Conservation (phyloP, 1,140 invertebrate species). For the Aphelenchoides fujianensis region DNA sequence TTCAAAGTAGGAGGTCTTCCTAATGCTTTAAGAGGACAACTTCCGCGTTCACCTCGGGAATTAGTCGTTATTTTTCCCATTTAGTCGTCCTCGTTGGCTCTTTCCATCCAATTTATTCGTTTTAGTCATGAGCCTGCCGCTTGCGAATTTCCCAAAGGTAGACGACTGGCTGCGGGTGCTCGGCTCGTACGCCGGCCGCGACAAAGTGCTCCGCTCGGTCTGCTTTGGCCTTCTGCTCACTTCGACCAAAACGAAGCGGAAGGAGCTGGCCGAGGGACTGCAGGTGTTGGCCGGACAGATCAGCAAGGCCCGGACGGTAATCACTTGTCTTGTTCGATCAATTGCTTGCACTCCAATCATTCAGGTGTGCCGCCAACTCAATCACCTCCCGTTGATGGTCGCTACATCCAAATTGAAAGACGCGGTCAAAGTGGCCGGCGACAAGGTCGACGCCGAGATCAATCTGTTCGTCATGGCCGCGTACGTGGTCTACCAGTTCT, state of each 20-base stretch:
- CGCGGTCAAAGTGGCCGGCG: neutral
- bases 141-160: neutral
- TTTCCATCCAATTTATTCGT: too few species aligned
- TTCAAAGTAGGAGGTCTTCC: too few species aligned
- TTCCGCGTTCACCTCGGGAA: too few species aligned
- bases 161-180: neutral
- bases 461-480: conserved; percentile 10
- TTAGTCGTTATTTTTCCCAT: too few species aligned
- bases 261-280: neutral
- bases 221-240: conserved; percentile 7
- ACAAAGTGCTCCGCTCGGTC: conserved; percentile 1
- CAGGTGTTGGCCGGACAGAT: conserved; percentile 7
- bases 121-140: neutral
- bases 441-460: neutral
- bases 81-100: too few species aligned
- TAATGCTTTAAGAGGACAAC: too few species aligned
- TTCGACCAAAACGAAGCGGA: neutral
- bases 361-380: neutral
- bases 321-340: too few species aligned
- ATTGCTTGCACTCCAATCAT: too few species aligned
- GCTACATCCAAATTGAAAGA: neutral
- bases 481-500: conserved; percentile 13
- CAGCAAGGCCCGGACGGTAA: conserved; percentile 8
- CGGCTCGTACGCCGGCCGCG: neutral
- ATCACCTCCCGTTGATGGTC: conserved; percentile 5